A percentile compares a stretch with the other conserved stretches of the same genome.
Conservation (phyloP, 2,797 vertebrate species). For the Gallinago solitaria region DNA sequence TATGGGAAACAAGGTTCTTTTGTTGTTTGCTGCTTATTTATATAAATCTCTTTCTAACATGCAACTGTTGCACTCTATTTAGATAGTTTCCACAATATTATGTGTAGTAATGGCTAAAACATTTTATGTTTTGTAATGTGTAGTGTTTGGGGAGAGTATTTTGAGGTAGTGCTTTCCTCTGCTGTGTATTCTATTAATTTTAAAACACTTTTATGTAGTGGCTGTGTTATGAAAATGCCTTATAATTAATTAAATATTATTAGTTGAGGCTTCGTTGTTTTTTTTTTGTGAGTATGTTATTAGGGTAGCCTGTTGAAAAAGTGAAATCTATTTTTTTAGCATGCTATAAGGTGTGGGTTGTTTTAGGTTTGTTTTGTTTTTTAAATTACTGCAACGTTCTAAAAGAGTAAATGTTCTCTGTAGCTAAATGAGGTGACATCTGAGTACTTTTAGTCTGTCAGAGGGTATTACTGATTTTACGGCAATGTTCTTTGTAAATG, state of each 20-base stretch:
- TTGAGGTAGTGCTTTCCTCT: background rate
- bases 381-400: accelerated
- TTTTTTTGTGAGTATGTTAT: background rate
- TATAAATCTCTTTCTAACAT: accelerated
- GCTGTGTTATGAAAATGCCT: accelerated
- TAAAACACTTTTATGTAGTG: accelerated
- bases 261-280: accelerated
- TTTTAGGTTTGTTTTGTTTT: background rate
- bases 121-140: accelerated
- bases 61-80: accelerated
- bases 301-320: accelerated
- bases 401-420: background rate
- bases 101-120: accelerated
- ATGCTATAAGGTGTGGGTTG: accelerated
- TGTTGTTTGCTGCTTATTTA: accelerated
- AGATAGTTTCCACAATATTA: accelerated
- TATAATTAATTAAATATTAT: accelerated
- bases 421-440: background rate
- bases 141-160: background rate
- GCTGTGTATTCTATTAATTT: accelerated
- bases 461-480: background rate
- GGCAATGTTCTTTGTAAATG: background rate
- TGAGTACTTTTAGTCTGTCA: background rate
- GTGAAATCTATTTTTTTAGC: background rate
- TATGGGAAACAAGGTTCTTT: accelerated